Evolutionary conservation across 2,888 invertebrate genomes (phyloP).

Genomic region (Pediacus dermestoides): DNA sequence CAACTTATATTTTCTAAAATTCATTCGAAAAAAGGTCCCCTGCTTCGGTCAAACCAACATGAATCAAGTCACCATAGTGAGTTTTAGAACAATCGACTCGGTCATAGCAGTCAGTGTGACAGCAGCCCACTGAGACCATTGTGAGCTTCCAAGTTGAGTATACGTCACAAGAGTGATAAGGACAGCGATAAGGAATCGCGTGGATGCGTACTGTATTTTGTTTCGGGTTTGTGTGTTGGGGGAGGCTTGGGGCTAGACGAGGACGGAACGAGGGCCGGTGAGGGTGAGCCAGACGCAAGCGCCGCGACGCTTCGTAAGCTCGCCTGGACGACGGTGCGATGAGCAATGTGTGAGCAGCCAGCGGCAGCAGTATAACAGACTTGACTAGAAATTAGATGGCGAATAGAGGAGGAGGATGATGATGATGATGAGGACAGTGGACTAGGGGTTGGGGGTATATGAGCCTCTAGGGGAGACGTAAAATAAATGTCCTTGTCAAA

Average conservation of each 20-base stretch:
- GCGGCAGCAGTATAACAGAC: too few species aligned
- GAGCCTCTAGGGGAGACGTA: too few species aligned
- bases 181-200: conserved; percentile 13
- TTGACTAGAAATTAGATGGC: conserved; percentile 5
- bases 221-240: neutral
- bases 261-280: conserved; percentile 8
- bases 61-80: conserved; percentile 6
- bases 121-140: conserved; percentile 9
- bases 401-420: too few species aligned
- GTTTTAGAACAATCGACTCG: conserved; percentile 6
- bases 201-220: conserved; percentile 2
- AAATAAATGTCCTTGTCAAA: too few species aligned
- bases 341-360: too few species aligned
- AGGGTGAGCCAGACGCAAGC: conserved; percentile 15
- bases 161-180: conserved; percentile 11
- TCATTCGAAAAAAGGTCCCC: too few species aligned
- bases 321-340: conserved; percentile 2
- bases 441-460: too few species aligned
- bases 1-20: too few species aligned
- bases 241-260: neutral
- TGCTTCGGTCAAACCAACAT: too few species aligned
- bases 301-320: conserved; percentile 11
- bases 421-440: too few species aligned
- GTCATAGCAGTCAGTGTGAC: conserved; percentile 9
- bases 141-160: conserved; percentile 3